Percentiles rank a stretch among this genome's conserved stretches.
Conservation (phyloP, 2,797 vertebrate species). For the Okamejei kenojei region DNA sequence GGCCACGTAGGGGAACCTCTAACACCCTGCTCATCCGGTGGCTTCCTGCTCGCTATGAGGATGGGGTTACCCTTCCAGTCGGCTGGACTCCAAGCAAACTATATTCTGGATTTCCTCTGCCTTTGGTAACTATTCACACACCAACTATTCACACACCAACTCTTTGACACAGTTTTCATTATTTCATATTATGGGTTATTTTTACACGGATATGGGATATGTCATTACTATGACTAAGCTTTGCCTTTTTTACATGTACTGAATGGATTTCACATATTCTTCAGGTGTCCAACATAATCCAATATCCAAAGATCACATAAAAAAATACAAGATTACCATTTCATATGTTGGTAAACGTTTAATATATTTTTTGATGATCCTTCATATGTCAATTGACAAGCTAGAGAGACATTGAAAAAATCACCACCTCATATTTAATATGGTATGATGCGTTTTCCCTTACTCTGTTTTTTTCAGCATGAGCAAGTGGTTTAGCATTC, state of each 20-base stretch:
- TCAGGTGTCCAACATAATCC: constrained; percentile 3
- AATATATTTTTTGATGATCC: too few relatives aligned
- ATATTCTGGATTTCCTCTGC: too few relatives aligned
- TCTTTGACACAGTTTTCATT: too few relatives aligned
- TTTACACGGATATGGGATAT: too few relatives aligned
- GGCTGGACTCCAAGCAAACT: constrained; percentile 63
- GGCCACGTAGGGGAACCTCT: constrained; percentile 66
- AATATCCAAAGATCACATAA: too few relatives aligned
- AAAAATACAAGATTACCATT: too few relatives aligned
- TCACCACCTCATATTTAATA: background rate
- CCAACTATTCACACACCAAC: background rate
- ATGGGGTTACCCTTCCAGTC: constrained; percentile 64
- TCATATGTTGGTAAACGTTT: too few relatives aligned
- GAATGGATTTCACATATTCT: background rate
- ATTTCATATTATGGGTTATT: too few relatives aligned
- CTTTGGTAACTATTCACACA: constrained; percentile 52
- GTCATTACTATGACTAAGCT: too few relatives aligned
- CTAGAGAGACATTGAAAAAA: background rate
- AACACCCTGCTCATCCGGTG: constrained; percentile 72
- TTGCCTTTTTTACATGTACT: background rate
- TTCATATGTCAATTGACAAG: too few relatives aligned
- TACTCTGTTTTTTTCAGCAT: background rate
- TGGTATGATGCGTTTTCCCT: background rate
- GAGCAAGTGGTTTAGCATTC: too few relatives aligned
- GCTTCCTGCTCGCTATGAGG: constrained; percentile 76